Conservation (phyloP, 2,888 invertebrate genomes). For the Geotrupes spiniger region DNA sequence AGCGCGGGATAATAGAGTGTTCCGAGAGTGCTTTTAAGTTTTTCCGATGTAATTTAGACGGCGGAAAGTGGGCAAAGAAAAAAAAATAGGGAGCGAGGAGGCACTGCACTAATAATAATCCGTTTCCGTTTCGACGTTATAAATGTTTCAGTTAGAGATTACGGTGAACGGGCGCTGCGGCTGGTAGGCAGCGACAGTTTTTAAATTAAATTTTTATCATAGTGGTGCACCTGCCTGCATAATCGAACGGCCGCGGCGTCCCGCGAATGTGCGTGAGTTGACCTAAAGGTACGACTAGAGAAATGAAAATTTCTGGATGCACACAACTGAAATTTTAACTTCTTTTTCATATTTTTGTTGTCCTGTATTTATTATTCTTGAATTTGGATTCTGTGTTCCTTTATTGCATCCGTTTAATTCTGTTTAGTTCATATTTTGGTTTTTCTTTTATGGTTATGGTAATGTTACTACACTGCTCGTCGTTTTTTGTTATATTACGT, state of each 20-base stretch:
- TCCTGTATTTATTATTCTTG: too few relatives aligned
- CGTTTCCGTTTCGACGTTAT: conserved; percentile 25
- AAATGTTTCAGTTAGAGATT: conserved; percentile 25
- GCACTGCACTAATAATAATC: conserved; percentile 23
- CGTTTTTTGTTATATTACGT: too few relatives aligned
- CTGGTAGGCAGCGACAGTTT: conserved; percentile 29
- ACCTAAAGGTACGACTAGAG: background rate
- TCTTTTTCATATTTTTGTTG: too few relatives aligned
- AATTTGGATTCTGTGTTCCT: too few relatives aligned
- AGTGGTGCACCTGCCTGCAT: conserved; percentile 30
- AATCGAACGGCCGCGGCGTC: conserved; percentile 15
- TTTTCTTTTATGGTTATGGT: too few relatives aligned
- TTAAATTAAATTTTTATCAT: conserved; percentile 35
- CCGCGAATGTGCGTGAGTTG: conserved; percentile 1
- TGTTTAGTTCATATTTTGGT: too few relatives aligned
- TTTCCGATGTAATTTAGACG: background rate
- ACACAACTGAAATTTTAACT: too few relatives aligned
- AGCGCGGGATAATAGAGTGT: conserved; percentile 9
- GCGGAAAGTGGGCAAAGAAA: background rate
- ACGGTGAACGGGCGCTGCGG: conserved; percentile 22
- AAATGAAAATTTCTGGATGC: too few relatives aligned
- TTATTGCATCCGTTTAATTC: too few relatives aligned
- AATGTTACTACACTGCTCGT: too few relatives aligned
- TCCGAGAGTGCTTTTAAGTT: conserved; percentile 3
- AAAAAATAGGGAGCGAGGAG: conserved; percentile 14